Evolutionary conservation across 2,888 invertebrate genomes (phyloP), one percentile per base, ranked within the genome.

Genomic region (Oscheius myriophilus): DNA sequence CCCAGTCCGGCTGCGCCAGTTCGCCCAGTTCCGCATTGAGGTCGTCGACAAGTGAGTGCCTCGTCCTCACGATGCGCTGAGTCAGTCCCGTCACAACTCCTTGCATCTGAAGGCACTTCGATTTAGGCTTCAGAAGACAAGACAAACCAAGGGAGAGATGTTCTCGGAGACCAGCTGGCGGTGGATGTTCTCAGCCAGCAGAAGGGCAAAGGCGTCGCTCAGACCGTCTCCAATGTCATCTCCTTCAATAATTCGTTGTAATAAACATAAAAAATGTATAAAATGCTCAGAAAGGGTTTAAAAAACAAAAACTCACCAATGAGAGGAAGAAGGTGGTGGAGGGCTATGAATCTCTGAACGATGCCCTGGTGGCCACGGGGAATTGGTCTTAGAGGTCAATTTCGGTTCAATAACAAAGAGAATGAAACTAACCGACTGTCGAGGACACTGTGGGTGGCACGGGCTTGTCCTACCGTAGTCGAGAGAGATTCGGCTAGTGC

Each of bases 171-270:
- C 62, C 11, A 83, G 67, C n/a, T 69, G 67, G 18, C 82, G 78
- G 53, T 84, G 82, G 1, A 85, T 65, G 58, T 79, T 75, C 53
- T 85, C 84, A 9, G 82, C 76, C 54, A 85, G 70, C 9, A 80
- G 69, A n/a, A 85, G 75, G 21, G 73, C 73, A 43, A 82, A 83
- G 3, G 79, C 82, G 55, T 82, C 82, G 41, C 76, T 73, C n/a
- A 85, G 62, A 11, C 77, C 78, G 42, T 84, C 83, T 16, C 69
- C 69, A 16, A 70, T 72, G 21, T 70, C 69, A 39, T 69, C 66
- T 7, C 61, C 64, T 63, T 21, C 12, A 42, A 55, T 14, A 18
- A 6, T 6, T 9, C n/a, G 4, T 46, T 46, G 4, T 1, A 46
- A 14, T 14, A 4, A 11, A 46, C 16, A 46, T 21, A 41, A 41